Evolutionary conservation across 2,797 vertebrate genomes (phyloP).

Genomic region (Sebastes paucispinis): DNA sequence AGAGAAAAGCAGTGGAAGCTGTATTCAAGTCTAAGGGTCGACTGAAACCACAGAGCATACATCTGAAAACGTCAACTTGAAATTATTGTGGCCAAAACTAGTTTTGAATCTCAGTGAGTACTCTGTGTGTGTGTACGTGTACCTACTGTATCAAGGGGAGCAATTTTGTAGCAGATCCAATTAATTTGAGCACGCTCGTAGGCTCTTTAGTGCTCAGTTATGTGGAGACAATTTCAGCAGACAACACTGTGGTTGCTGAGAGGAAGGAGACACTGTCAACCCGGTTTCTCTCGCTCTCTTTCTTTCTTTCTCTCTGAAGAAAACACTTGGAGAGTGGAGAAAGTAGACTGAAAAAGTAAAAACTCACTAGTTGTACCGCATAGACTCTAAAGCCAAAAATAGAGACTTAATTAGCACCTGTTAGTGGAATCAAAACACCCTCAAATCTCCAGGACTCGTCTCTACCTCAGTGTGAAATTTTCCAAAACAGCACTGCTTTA

Average conservation of each 20-base stretch:
- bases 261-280: slow-evolving; percentile 1
- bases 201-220: slow-evolving; percentile 37
- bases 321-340: slow-evolving; percentile 2
- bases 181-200: slow-evolving; percentile 48
- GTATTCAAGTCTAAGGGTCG: slow-evolving; percentile 1
- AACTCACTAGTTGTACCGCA: neutral
- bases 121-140: neutral
- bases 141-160: slow-evolving; percentile 27
- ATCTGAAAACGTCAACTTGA: slow-evolving; percentile 17
- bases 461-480: neutral
- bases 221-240: slow-evolving; percentile 31
- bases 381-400: neutral
- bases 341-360: neutral
- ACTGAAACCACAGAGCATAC: neutral
- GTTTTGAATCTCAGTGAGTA: slow-evolving; percentile 16
- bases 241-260: slow-evolving; percentile 13
- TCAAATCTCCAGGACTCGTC: neutral
- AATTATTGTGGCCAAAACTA: slow-evolving; percentile 15
- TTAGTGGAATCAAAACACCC: neutral
- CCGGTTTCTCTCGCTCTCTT: neutral
- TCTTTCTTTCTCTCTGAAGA: neutral
- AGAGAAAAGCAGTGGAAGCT: neutral
- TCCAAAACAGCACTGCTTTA: neutral
- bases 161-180: slow-evolving; percentile 56
- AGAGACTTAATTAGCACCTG: neutral